Evolutionary conservation across 2,888 invertebrate species (phyloP).

Genomic region (Eupithecia insigniata): DNA sequence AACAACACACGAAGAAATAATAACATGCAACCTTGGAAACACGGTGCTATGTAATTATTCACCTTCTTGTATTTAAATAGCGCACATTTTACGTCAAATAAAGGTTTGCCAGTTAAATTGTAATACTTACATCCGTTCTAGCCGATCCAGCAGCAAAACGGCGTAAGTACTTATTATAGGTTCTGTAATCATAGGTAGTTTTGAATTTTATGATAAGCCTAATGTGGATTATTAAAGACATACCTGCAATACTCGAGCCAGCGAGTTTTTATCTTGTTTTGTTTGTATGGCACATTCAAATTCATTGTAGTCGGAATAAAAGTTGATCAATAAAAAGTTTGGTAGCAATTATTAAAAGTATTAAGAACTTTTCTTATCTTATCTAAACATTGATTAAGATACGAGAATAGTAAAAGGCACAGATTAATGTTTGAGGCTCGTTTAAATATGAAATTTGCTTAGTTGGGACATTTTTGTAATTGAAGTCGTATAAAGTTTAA

Average conservation of each 20-base stretch:
- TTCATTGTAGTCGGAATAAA: background rate
- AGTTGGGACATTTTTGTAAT: background rate
- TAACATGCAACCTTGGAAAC: conserved; percentile 23
- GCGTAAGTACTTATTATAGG: background rate
- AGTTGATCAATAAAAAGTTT: background rate
- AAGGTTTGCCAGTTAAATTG: background rate
- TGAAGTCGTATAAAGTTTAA: background rate
- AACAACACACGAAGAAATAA: conserved; percentile 16
- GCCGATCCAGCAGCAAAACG: conserved; percentile 10
- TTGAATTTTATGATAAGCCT: background rate
- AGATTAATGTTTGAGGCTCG: conserved; percentile 8
- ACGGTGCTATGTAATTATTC: conserved; percentile 18
- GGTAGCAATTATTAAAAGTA: background rate
- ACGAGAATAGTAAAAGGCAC: conserved; percentile 26
- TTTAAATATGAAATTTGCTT: conserved; percentile 1
- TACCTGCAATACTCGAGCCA: conserved; percentile 6
- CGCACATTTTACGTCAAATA: background rate
- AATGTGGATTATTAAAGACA: background rate
- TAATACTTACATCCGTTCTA: background rate
- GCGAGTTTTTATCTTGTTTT: conserved; percentile 4
- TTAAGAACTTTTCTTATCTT: background rate
- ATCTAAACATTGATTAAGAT: background rate
- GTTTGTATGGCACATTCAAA: conserved; percentile 10
- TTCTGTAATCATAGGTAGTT: background rate
- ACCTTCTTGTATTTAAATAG: conserved; percentile 10